A percentile compares a stretch with the other conserved stretches of the same genome.
Conservation (phyloP, 2,888 invertebrate genomes). For the Idaea biselata region DNA sequence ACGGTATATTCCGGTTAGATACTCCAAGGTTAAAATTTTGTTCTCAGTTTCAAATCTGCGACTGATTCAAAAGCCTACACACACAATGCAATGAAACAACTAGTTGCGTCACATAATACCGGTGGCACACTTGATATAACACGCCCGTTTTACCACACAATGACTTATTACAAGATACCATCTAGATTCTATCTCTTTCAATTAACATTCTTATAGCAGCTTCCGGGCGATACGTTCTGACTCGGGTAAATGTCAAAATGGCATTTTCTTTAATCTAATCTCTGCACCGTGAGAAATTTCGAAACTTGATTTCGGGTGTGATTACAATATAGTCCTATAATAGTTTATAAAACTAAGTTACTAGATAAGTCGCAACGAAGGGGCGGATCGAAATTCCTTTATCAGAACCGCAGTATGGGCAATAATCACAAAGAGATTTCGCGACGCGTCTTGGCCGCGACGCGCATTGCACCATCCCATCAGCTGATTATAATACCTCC, state of each 20-base stretch:
- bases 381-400: no score
- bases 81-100: conserved; percentile 4
- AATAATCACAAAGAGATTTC: no score
- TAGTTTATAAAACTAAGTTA: neutral
- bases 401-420: no score
- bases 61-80: conserved; percentile 4
- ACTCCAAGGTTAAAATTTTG: neutral
- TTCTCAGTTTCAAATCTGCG: neutral
- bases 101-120: conserved; percentile 32
- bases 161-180: conserved; percentile 73
- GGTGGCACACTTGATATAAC: conserved; percentile 48
- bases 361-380: no score
- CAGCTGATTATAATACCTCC: no score
- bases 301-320: neutral
- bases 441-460: no score
- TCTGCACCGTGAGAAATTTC: conserved; percentile 23
- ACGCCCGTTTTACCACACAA: conserved; percentile 49
- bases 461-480: no score
- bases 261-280: conserved; percentile 38
- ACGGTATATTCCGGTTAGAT: no score
- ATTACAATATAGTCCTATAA: neutral
- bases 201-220: conserved; percentile 68
- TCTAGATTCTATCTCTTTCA: conserved; percentile 71
- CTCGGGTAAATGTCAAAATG: conserved; percentile 65
- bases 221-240: conserved; percentile 51